Percentiles rank a stretch among this genome's conserved stretches.
Conservation (phyloP, 1,140 invertebrate genomes). For the Protaetia brevitarsis region DNA sequence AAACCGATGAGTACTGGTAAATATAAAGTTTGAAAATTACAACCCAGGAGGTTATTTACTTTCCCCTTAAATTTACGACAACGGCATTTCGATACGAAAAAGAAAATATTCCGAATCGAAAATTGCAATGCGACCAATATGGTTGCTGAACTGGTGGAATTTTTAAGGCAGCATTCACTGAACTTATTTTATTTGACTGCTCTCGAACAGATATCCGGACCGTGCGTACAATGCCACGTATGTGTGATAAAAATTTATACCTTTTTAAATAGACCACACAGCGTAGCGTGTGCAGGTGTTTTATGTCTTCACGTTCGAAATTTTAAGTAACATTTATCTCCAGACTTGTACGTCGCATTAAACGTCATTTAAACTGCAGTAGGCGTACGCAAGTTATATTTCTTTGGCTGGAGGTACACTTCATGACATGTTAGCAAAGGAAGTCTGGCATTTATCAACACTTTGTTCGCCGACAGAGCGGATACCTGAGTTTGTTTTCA, state of each 20-base stretch:
- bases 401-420: neutral
- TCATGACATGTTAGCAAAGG: slow-evolving; percentile 10
- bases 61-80: neutral
- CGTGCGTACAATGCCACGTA: neutral
- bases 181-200: slow-evolving; percentile 7
- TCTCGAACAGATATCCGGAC: neutral
- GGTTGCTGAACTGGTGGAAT: neutral
- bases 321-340: slow-evolving; percentile 12
- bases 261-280: slow-evolving; percentile 16
- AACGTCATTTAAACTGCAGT: slow-evolving; percentile 13
- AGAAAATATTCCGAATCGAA: neutral
- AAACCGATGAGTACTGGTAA: too few species aligned
- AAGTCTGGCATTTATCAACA: slow-evolving; percentile 11
- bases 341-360: neutral
- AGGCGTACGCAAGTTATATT: slow-evolving; percentile 15
- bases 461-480: neutral
- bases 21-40: neutral
- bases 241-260: slow-evolving; percentile 13
- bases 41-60: neutral
- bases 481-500: neutral
- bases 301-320: slow-evolving; percentile 15
- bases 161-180: neutral
- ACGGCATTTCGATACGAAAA: neutral
- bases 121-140: neutral
- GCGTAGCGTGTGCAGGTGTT: slow-evolving; percentile 2